phyloP scores from a whole-genome alignment of 2,888 invertebrate species.

The Pelosia muscerda region DNA sequence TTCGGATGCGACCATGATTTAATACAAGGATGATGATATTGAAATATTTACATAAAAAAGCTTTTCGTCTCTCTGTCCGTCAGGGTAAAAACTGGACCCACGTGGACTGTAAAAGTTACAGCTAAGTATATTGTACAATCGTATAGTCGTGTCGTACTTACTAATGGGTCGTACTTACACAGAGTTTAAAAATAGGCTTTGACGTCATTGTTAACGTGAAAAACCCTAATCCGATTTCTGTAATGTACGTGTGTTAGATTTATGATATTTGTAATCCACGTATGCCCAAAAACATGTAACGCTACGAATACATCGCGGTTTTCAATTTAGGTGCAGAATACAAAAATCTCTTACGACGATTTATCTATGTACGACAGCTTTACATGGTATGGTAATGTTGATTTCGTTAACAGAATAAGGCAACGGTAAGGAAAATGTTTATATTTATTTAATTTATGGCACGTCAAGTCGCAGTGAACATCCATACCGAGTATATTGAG shows the following conservation, averaged over 20 bases:
- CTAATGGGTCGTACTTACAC: neutral
- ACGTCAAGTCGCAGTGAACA: too few species aligned
- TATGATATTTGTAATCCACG: constrained; percentile 5
- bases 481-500: too few species aligned
- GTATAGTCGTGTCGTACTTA: neutral
- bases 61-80: too few species aligned
- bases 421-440: constrained; percentile 37
- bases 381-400: constrained; percentile 41
- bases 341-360: constrained; percentile 30
- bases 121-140: neutral
- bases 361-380: constrained; percentile 37
- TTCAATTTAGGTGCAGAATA: constrained; percentile 25
- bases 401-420: constrained; percentile 30
- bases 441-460: too few species aligned
- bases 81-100: too few species aligned
- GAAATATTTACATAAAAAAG: too few species aligned
- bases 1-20: too few species aligned
- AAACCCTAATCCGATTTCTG: neutral
- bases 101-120: neutral
- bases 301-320: constrained; percentile 6
- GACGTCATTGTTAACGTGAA: neutral
- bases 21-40: too few species aligned
- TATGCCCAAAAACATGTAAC: constrained; percentile 13
- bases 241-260: constrained; percentile 7
- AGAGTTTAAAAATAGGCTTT: constrained; percentile 3